Conservation (phyloP, 1,140 invertebrate genomes). For the Habropoda laboriosa region DNA sequence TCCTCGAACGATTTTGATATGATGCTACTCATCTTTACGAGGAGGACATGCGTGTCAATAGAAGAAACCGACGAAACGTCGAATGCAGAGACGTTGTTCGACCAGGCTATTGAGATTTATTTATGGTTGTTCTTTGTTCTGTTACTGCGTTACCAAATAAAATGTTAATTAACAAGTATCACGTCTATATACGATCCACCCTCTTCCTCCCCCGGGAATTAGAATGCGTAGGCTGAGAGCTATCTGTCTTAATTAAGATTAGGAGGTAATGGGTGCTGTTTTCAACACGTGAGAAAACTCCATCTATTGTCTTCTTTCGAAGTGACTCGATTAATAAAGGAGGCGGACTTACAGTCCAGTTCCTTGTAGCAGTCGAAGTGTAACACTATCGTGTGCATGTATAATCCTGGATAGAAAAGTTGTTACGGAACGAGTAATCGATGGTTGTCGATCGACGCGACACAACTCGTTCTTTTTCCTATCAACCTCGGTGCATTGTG, state of each 20-base stretch:
- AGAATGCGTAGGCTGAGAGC: too few relatives aligned
- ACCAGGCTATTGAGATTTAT: not conserved
- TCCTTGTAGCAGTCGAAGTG: not conserved
- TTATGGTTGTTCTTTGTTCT: slow-evolving; percentile 25
- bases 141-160: slow-evolving; percentile 48
- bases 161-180: slow-evolving; percentile 20
- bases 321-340: not conserved
- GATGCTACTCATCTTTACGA: not conserved
- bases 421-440: not conserved
- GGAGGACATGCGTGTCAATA: not conserved
- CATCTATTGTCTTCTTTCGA: not conserved
- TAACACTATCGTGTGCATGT: too few relatives aligned
- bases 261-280: not conserved
- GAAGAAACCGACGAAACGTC: not conserved
- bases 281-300: not conserved
- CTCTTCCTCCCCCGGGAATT: too few relatives aligned
- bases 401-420: too few relatives aligned
- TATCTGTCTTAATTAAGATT: not conserved
- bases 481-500: not conserved
- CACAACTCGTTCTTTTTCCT: not conserved
- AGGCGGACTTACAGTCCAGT: not conserved
- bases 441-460: not conserved
- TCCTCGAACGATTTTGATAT: not conserved
- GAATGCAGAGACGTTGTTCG: not conserved
- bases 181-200: too few relatives aligned